Conservation (phyloP, 2,888 invertebrate genomes). For the Caenorhabditis macrosperma region DNA sequence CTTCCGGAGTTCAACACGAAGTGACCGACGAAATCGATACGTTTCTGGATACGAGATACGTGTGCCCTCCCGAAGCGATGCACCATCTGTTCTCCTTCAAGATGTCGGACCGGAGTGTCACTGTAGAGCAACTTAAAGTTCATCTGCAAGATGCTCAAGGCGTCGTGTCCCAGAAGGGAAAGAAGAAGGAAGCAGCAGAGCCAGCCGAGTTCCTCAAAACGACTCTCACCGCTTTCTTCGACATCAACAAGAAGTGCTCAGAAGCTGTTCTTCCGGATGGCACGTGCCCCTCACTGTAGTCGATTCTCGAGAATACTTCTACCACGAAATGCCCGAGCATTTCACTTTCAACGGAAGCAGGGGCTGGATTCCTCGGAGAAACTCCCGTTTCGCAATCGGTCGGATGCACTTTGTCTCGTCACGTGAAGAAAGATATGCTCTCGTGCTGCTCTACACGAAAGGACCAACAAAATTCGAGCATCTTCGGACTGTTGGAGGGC, state of each 20-base stretch:
- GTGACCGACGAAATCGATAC: slow-evolving; percentile 54
- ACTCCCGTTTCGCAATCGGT: slow-evolving; percentile 1
- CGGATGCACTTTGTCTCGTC: slow-evolving; percentile 44
- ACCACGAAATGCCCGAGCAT: slow-evolving; percentile 37
- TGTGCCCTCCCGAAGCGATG: slow-evolving; percentile 59
- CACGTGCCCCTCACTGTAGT: background rate
- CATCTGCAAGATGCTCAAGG: slow-evolving; percentile 59
- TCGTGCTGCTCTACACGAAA: slow-evolving; percentile 27
- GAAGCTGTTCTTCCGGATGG: background rate
- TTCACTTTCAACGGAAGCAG: slow-evolving; percentile 2
- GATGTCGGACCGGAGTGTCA: slow-evolving; percentile 3
- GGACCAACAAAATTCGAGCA: slow-evolving; percentile 33
- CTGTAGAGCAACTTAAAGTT: slow-evolving; percentile 36
- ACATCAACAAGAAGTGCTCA: background rate
- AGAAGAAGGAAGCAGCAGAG: background rate
- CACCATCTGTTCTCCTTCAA: slow-evolving; percentile 56
- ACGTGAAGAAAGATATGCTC: slow-evolving; percentile 37
- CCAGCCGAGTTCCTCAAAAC: background rate
- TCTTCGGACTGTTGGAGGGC: slow-evolving; percentile 16
- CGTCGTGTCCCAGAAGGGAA: slow-evolving; percentile 21
- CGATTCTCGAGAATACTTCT: slow-evolving; percentile 2
- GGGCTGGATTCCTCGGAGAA: slow-evolving; percentile 17
- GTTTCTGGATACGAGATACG: slow-evolving; percentile 51
- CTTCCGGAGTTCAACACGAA: background rate
- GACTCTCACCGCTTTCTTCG: slow-evolving; percentile 18